Evolutionary conservation across 64 coral and sea anemone genomes (phyloP), one percentile per base, ranked within the genome.

Genomic region (Actinia equina): DNA sequence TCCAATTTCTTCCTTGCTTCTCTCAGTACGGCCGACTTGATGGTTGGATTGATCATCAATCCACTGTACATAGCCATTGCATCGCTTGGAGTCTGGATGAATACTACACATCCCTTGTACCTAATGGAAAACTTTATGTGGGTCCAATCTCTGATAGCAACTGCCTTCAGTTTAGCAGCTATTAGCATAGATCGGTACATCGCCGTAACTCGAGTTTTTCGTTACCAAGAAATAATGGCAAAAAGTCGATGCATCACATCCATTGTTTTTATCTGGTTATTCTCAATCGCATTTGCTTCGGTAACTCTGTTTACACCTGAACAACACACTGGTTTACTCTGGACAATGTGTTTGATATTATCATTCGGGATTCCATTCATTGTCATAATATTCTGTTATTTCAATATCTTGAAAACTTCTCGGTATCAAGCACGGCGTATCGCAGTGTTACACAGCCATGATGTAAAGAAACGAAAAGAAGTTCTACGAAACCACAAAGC

Each of bases 1-100:
- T 86, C 84, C 7, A 62, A 86, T 20, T 67, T 44, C 13, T 86
- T 86, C 37, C 59, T 86, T 67, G 84, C 44, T 44, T 88, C 86
- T 42, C 71, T 88, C 9, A n/a, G 26, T 58, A 60, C 56, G 19
- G 86, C 86, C 25, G 86, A 88, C 46, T 56, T 88, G 53, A 11
- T 78, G 57, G 86, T 88, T 22, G 86, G 71, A 18, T 37, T 79
- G 86, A 43, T 88, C 26, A 55, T 88, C 25, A 77, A 56, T 53
- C 86, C 86, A 18, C 30, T 88, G n/a, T 78, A 78, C 71, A 88
- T 79, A 8, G 71, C 54, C 13, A 44, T 78, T n/a, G 12, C 53
- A 23, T 55, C 53, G 7, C 53, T 76, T 37, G 16, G 49, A 88
- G 71, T 78, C 20, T 88, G 86, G 86, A n/a, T 79, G 44, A 88